Percentiles rank a stretch among this genome's conserved stretches.
Conservation (phyloP, 2,113 vertebrate species). For the Henicopernis longicauda region DNA sequence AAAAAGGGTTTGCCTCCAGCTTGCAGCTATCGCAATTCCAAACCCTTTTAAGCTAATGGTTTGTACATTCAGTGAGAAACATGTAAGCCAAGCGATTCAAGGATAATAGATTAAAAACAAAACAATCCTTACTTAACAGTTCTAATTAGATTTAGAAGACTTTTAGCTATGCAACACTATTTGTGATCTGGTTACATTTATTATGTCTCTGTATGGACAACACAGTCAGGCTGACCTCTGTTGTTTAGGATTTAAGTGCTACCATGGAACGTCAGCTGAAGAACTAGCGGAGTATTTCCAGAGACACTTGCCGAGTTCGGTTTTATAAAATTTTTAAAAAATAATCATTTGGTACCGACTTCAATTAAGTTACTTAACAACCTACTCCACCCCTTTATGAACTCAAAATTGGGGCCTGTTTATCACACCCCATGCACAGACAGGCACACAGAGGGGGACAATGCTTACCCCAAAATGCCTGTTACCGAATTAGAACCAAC, state of each 20-base stretch:
- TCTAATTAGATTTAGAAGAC: neutral
- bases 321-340: neutral
- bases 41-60: constrained; percentile 7
- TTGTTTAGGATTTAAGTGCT: neutral
- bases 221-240: neutral
- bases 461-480: accelerated
- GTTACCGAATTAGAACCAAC: accelerated
- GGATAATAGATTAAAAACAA: neutral
- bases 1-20: neutral
- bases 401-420: neutral
- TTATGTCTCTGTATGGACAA: neutral
- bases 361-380: neutral
- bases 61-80: neutral
- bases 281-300: neutral
- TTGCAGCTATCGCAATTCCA: neutral
- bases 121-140: neutral
- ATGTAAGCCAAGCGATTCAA: neutral
- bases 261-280: neutral
- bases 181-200: neutral
- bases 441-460: accelerated
- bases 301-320: neutral
- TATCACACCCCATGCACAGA: neutral
- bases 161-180: neutral
- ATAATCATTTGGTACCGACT: accelerated
- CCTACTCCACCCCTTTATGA: neutral